phyloP scores from a whole-genome alignment of 1,140 invertebrate species.

The Agraylea sexmaculata region DNA sequence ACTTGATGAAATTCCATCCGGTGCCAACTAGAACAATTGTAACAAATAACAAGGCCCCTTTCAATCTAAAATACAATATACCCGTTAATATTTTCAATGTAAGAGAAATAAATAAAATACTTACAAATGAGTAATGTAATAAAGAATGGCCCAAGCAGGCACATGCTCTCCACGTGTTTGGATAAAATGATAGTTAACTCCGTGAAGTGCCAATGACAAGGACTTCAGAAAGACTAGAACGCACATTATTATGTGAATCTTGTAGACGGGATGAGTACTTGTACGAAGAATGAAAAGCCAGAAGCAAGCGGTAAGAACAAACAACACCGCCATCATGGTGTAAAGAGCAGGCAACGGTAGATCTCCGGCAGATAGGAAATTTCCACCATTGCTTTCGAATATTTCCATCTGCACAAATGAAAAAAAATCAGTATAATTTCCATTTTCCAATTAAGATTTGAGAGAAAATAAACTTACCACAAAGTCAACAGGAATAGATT shows the following conservation, averaged over 20 bases:
- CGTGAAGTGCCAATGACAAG: conserved; percentile 87
- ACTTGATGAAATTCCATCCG: conserved; percentile 98
- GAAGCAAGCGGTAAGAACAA: conserved; percentile 77
- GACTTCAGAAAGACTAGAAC: conserved; percentile 87
- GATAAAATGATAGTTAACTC: conserved; percentile 95
- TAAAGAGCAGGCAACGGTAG: conserved; percentile 90
- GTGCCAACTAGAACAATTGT: conserved; percentile 95
- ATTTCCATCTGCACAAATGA: conserved; percentile 62
- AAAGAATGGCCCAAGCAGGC: conserved; percentile 93
- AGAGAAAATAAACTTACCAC: conserved; percentile 39
- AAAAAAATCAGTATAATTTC: conserved; percentile 8
- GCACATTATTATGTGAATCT: conserved; percentile 96
- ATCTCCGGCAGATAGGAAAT: conserved; percentile 93
- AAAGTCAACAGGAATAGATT: conserved; percentile 46
- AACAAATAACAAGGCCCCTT: conserved; percentile 90
- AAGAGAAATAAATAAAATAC: conserved; percentile 24
- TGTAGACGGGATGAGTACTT: conserved; percentile 80
- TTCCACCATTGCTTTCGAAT: conserved; percentile 71
- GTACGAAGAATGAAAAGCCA: conserved; percentile 86
- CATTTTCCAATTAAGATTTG: background rate
- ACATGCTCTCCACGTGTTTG: conserved; percentile 87
- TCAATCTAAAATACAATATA: conserved; percentile 45
- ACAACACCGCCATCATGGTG: conserved; percentile 82
- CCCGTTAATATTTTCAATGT: conserved; percentile 1
- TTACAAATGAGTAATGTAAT: conserved; percentile 91